These are phyloP conservation scores for Musca domestica DNA, from an alignment of 1,140 invertebrate genomes.

Conservation along the genomic window DNA sequence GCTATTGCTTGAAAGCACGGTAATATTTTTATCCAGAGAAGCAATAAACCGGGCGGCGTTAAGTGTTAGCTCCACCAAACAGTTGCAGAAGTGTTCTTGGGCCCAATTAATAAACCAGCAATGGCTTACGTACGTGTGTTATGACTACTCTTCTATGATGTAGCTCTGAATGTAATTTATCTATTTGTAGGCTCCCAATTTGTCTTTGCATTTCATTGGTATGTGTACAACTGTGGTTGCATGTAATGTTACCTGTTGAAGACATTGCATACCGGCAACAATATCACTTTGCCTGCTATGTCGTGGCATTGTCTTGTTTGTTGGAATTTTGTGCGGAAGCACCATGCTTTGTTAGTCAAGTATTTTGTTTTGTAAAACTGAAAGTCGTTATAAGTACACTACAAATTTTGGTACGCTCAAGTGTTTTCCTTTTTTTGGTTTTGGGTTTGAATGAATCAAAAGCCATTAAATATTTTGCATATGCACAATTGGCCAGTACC, in stretches of 20 bases:
- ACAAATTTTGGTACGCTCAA: constrained; percentile 72
- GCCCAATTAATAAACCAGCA: constrained; percentile 88
- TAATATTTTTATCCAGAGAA: constrained; percentile 88
- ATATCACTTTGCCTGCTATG: constrained; percentile 79
- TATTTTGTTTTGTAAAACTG: constrained; percentile 83
- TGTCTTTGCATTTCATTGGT: constrained; percentile 67
- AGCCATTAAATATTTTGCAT: constrained; percentile 77
- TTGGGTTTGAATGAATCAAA: constrained; percentile 63
- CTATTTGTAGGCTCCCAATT: constrained; percentile 57
- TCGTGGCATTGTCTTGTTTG: constrained; percentile 75
- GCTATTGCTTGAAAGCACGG: constrained; percentile 86
- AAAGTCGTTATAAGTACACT: constrained; percentile 78
- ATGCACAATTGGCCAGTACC: constrained; percentile 73
- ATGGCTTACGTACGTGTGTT: constrained; percentile 87
- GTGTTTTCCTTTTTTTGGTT: constrained; percentile 72
- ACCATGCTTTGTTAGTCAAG: constrained; percentile 77
- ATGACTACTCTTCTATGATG: too few relatives aligned
- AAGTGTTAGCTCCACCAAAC: constrained; percentile 66
- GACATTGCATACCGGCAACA: constrained; percentile 63
- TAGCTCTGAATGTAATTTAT: background rate
- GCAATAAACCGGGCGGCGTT: constrained; percentile 88
- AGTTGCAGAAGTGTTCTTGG: constrained; percentile 70
- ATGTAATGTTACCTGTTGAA: constrained; percentile 68
- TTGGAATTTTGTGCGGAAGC: constrained; percentile 80
- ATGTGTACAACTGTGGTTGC: constrained; percentile 84